These are phyloP conservation scores for Polia nebulosa DNA, from an alignment of 2,888 invertebrate genomes.

Conservation along the genomic window DNA sequence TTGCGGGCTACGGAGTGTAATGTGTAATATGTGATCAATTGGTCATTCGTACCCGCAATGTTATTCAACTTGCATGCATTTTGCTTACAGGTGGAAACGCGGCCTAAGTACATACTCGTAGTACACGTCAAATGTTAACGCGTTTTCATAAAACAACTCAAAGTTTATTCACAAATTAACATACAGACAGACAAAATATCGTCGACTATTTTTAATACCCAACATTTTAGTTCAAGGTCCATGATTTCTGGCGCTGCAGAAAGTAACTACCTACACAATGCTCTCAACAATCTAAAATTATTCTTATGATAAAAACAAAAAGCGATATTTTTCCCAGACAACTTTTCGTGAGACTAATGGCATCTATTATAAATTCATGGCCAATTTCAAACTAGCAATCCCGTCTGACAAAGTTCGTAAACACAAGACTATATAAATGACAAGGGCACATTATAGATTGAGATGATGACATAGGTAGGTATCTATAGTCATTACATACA, in stretches of 20 bases:
- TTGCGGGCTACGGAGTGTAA: too few relatives aligned
- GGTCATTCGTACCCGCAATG: too few relatives aligned
- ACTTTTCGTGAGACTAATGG: conserved; percentile 50
- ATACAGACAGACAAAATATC: conserved; percentile 37
- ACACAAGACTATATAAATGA: conserved; percentile 36
- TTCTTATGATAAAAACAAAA: conserved; percentile 24
- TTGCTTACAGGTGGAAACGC: too few relatives aligned
- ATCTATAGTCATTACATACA: background rate
- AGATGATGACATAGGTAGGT: conserved; percentile 9
- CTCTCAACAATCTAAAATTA: conserved; percentile 38
- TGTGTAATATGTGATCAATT: too few relatives aligned
- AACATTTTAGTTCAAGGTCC: conserved; percentile 46
- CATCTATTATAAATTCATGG: conserved; percentile 52
- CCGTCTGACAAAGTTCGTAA: conserved; percentile 42
- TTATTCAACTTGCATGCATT: too few relatives aligned
- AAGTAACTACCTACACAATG: conserved; percentile 41
- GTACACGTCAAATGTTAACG: conserved; percentile 21
- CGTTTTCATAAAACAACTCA: conserved; percentile 37
- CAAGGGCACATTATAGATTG: conserved; percentile 18
- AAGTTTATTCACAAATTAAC: conserved; percentile 41
- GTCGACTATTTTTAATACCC: conserved; percentile 37
- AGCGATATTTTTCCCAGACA: conserved; percentile 22
- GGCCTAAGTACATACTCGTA: too few relatives aligned
- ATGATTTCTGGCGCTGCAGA: conserved; percentile 40
- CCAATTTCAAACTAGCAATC: conserved; percentile 37